Evolutionary conservation across 2,797 vertebrate species (phyloP).

Genomic region (Brotula barbata): DNA sequence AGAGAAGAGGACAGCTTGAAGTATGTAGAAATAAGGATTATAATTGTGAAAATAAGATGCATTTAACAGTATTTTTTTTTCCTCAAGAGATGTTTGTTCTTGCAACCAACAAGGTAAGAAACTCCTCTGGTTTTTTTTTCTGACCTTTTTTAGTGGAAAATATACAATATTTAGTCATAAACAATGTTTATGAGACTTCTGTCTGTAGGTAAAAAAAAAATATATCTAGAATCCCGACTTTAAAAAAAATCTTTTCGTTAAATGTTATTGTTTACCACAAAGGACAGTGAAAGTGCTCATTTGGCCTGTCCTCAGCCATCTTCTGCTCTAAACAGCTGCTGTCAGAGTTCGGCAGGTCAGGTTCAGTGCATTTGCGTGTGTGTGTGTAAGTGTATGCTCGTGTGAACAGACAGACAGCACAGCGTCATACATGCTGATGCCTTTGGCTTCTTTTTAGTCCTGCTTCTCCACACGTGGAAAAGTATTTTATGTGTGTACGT

Average conservation of each 20-base stretch:
- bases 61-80: slow-evolving; percentile 12
- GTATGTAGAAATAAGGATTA: slow-evolving; percentile 34
- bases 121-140: slow-evolving; percentile 22
- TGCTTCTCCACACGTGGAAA: slow-evolving; percentile 30
- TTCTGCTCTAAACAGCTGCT: slow-evolving; percentile 48
- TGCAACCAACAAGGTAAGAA: slow-evolving; percentile 62
- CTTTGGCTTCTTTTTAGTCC: slow-evolving; percentile 31
- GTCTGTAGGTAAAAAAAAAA: no score
- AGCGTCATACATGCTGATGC: slow-evolving; percentile 37
- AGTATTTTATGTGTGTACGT: slow-evolving; percentile 19
- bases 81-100: slow-evolving; percentile 1
- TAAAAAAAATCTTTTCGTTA: no score
- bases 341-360: slow-evolving; percentile 41
- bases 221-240: no score
- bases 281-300: slow-evolving; percentile 13
- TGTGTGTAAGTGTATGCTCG: slow-evolving; percentile 13
- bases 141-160: slow-evolving; percentile 7
- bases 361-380: slow-evolving; percentile 39
- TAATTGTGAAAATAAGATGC: slow-evolving; percentile 3
- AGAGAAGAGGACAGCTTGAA: slow-evolving; percentile 26
- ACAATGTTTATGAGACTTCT: no score
- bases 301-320: slow-evolving; percentile 2
- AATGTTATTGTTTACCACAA: slow-evolving; percentile 10
- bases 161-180: neutral
- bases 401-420: slow-evolving; percentile 32